These are phyloP conservation scores for Icerya purchasi DNA, from an alignment of 2,888 invertebrate genomes.

Conservation along the genomic window DNA sequence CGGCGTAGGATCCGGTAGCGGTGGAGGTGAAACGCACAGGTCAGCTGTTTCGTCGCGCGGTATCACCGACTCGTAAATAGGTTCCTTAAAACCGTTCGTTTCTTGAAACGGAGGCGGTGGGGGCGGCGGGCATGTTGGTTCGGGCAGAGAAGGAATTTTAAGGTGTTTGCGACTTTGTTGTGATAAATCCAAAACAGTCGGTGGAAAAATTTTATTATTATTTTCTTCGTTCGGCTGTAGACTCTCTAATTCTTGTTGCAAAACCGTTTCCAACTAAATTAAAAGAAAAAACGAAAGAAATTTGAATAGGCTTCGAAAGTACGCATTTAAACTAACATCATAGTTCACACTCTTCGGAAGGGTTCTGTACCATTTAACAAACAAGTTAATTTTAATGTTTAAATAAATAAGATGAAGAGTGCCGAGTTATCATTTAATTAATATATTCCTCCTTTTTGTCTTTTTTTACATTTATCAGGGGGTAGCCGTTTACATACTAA, in stretches of 20 bases:
- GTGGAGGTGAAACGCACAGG: conserved; percentile 28
- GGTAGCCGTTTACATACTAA: no score
- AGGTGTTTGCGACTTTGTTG: conserved; percentile 16
- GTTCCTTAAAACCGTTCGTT: conserved; percentile 33
- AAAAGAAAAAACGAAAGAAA: conserved; percentile 6
- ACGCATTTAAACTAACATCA: no score
- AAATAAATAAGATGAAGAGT: no score
- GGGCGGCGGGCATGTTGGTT: conserved; percentile 42
- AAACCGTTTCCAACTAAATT: conserved; percentile 35
- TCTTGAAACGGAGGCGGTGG: conserved; percentile 23
- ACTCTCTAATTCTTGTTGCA: conserved; percentile 38
- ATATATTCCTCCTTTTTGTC: no score
- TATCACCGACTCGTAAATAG: conserved; percentile 67
- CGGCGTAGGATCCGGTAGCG: conserved; percentile 28
- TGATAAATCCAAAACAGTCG: conserved; percentile 4
- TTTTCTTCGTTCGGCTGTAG: conserved; percentile 25
- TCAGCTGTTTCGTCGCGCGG: conserved; percentile 39
- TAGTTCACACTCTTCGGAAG: no score
- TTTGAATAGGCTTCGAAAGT: no score
- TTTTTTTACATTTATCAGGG: no score
- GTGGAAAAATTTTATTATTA: conserved; percentile 21
- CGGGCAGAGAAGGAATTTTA: conserved; percentile 39
- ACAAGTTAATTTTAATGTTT: no score
- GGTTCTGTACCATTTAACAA: no score
- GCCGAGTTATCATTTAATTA: no score